Evolutionary conservation across 2,888 invertebrate genomes (phyloP), one percentile per base, ranked within the genome.

Genomic region (Caenorhabditis sp.): DNA sequence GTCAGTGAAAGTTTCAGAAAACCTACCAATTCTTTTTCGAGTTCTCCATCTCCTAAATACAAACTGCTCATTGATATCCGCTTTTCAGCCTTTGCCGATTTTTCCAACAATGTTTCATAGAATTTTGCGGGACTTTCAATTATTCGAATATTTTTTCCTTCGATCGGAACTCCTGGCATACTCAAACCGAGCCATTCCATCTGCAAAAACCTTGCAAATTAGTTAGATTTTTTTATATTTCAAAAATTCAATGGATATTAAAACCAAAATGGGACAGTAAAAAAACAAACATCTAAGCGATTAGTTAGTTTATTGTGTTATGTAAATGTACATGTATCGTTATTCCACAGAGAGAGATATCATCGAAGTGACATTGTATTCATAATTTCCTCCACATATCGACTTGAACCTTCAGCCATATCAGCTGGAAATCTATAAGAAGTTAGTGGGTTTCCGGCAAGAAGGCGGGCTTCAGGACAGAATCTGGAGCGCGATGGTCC

Each of bases 1-100:
- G n/a, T n/a, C n/a, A n/a, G n/a, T n/a, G n/a, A n/a, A n/a, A n/a
- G n/a, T n/a, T n/a, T n/a, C n/a, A n/a, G n/a, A 60, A 21, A 17
- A 82, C 84, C 85, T 87, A 92, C 93, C 86, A 99, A 89, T 62
- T 92, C 91, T 67, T 91, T 90, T 89, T 97, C 97, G 81, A 95
- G 89, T 21, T 91, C 88, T 0, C 96, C 96, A 61, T 93, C 95
- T 17, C 99, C 97, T 68, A 97, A 90, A 88, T 99, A 99, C 14
- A 99, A 90, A 72, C 97, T 96, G 4, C 94, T 94, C 60, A 99
- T 89, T 0, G 89, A 84, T 50, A 90, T 88, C 63, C 90, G 85
- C 49, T 83, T 77, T 69, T 87, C 87, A 7, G 90, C 88, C 27
- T 74, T 81, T 43, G 67, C 67, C n/a, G 86, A 78, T 70, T 86